Evolutionary conservation across 1,140 invertebrate species (phyloP), one percentile per base, ranked within the genome.

Genomic region (Anastatus disparis): DNA sequence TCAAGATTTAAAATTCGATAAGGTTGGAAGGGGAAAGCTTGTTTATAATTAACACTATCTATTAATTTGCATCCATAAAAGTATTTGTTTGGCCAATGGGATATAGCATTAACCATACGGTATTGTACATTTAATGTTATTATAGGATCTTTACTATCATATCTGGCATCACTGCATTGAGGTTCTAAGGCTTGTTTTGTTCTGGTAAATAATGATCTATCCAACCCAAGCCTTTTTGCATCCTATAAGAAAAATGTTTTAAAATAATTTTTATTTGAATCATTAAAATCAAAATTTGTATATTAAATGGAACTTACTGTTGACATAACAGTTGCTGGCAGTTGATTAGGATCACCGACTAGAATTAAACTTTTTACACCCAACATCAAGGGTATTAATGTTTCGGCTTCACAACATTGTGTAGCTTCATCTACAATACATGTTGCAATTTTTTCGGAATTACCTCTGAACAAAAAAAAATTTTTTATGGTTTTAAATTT

Each of bases 351-450:
- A 86, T 98, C 96, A 0, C 97, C 96, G 24, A 98, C 93, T 44
- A 99, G 83, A 20, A 97, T 89, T 42, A 98, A 86, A 65, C 89
- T 91, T 10, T 88, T 88, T 9, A 95, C 88, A 27, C 89, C 89
- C 58, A 93, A 87, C 75, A 91, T 88, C 6, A 97, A 84, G 0
- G 96, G 95, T 59, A 95, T 89, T 26, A 97, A 82, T 15, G 91
- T 91, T 76, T 95, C 93, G 0, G 93, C 90, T 82, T 97, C 95
- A 22, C 90, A 90, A 73, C 91, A 92, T 76, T 97, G 95, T 0
- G 94, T 93, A 15, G 96, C 95, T 85, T 98, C 96, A 82, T 98
- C 96, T 35, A 97, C 89, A 38, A 98, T 95, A 77, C 95, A 97
- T 52, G 93, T 88, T 53, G 92, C 90, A 79, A 97, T 94, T 12